Percentiles rank a stretch among this genome's conserved stretches.
Conservation (phyloP, 2,797 vertebrate genomes). For the Acipenser ruthenus region DNA sequence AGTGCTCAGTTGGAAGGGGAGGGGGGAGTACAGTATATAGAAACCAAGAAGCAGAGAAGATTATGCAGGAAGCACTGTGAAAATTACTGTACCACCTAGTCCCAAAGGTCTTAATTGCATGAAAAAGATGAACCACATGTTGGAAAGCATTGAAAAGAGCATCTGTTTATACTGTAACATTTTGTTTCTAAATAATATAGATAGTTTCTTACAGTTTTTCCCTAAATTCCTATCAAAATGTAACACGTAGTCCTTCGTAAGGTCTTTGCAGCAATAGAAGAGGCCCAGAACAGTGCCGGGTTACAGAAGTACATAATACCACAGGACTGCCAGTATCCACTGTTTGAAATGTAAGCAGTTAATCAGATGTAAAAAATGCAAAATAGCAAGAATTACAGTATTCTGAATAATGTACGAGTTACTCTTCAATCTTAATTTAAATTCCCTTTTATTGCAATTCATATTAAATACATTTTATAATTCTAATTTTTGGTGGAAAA, state of each 20-base stretch:
- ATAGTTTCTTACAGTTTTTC: conserved; percentile 9
- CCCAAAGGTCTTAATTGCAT: not conserved
- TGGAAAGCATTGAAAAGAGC: conserved; percentile 3
- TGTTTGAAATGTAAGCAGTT: conserved; percentile 22
- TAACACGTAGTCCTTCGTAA: conserved; percentile 20
- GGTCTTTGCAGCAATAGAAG: conserved; percentile 17
- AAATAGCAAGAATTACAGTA: too few relatives aligned
- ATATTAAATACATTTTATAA: too few relatives aligned
- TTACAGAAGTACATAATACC: conserved; percentile 22
- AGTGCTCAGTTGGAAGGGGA: too few relatives aligned
- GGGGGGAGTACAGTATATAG: too few relatives aligned
- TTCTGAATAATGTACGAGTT: too few relatives aligned
- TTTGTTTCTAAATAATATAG: conserved; percentile 24
- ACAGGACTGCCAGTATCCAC: conserved; percentile 14
- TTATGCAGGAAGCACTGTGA: too few relatives aligned
- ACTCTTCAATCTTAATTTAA: too few relatives aligned
- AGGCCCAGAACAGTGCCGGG: conserved; percentile 22
- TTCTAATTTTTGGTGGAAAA: too few relatives aligned
- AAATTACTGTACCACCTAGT: conserved; percentile 34
- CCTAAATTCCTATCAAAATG: conserved; percentile 7
- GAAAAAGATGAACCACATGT: not conserved
- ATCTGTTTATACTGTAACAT: conserved; percentile 11
- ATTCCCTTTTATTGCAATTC: too few relatives aligned
- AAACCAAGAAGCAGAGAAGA: too few relatives aligned
- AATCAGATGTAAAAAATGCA: conserved; percentile 19